Conservation (phyloP, 2,113 vertebrate species). For the Bujurquina vittata region DNA sequence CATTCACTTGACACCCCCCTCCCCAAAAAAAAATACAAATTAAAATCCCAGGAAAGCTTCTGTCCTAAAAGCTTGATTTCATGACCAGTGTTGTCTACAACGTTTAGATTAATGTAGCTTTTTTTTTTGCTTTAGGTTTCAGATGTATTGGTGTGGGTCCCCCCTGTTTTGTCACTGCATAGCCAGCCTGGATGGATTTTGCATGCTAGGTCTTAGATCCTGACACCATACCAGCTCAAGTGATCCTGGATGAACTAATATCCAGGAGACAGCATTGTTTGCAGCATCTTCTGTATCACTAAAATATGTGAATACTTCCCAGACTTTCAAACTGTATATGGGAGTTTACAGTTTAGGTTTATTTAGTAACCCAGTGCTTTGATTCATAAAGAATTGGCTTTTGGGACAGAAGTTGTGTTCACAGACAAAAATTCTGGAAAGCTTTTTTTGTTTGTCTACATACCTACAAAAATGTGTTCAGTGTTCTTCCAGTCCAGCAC, state of each 20-base stretch:
- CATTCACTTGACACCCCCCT: neutral
- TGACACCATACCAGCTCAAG: neutral
- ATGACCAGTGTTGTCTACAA: neutral
- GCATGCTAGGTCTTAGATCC: neutral
- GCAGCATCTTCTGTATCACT: neutral
- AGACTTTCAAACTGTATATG: no score
- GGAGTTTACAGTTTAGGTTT: no score
- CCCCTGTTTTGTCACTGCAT: no score
- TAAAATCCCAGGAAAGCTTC: neutral
- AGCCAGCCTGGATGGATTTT: neutral
- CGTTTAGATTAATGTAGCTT: no score
- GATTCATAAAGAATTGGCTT: neutral
- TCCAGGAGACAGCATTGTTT: neutral
- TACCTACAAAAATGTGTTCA: neutral
- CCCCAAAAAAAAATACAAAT: neutral
- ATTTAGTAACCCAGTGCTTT: fast-evolving
- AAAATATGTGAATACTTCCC: no score
- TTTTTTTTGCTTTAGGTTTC: no score
- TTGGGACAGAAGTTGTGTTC: neutral
- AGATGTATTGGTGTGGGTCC: no score
- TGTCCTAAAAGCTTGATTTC: neutral
- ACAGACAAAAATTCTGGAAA: neutral
- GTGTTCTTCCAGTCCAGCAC: neutral
- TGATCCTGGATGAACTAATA: neutral
- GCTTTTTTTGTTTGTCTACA: neutral